A percentile compares a stretch with the other conserved stretches of the same genome.
Conservation (phyloP, 2,888 invertebrate species). For the Eupithecia inturbata region DNA sequence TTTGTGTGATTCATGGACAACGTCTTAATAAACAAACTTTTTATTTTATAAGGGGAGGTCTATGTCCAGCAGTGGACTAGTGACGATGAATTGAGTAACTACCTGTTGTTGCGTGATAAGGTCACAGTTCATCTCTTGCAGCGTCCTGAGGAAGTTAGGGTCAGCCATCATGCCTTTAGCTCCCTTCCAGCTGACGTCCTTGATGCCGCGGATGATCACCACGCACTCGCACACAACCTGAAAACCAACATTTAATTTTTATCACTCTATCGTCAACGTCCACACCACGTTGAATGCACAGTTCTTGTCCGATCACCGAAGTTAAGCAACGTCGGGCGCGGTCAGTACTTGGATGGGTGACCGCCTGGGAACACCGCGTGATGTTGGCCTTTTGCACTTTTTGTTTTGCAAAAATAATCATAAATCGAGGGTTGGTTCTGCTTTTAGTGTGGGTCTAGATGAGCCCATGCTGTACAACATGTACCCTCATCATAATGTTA, state of each 20-base stretch:
- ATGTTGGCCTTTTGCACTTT: slow-evolving; percentile 48
- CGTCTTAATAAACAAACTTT: too few species aligned
- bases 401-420: too few species aligned
- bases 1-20: too few species aligned
- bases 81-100: background rate
- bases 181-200: slow-evolving; percentile 95
- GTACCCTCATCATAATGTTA: too few species aligned
- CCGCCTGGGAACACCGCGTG: slow-evolving; percentile 69
- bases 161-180: slow-evolving; percentile 97
- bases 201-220: slow-evolving; percentile 91
- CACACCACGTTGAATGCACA: slow-evolving; percentile 50
- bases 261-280: slow-evolving; percentile 25
- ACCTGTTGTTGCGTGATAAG: slow-evolving; percentile 89
- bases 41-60: too few species aligned
- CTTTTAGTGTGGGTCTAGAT: too few species aligned
- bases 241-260: background rate
- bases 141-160: slow-evolving; percentile 89
- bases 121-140: slow-evolving; percentile 95
- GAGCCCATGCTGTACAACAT: too few species aligned
- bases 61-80: too few species aligned
- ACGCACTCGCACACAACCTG: slow-evolving; percentile 94
- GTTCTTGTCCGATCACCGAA: slow-evolving; percentile 80
- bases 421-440: too few species aligned
- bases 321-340: slow-evolving; percentile 77
- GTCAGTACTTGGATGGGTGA: slow-evolving; percentile 71